Conservation (phyloP, 2,797 vertebrate species). For the Nothura maculosa region DNA sequence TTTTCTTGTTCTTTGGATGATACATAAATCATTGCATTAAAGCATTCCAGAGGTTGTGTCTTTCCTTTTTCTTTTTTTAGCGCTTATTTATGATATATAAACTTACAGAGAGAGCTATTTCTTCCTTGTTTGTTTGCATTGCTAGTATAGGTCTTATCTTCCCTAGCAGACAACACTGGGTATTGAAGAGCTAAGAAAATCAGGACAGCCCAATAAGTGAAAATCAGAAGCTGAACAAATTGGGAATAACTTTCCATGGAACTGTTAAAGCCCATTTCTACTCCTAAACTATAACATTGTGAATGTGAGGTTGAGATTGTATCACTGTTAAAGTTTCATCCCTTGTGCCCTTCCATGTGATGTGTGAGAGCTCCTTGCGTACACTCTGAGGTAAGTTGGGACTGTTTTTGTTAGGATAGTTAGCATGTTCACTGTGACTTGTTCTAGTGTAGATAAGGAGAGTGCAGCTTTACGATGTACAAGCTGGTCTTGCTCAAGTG, state of each 20-base stretch:
- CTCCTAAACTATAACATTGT: constrained; percentile 54
- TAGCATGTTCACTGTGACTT: constrained; percentile 50
- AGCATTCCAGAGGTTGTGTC: background rate
- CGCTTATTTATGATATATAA: background rate
- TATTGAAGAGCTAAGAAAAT: constrained; percentile 3
- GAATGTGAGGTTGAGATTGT: constrained; percentile 48
- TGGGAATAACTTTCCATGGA: constrained; percentile 46
- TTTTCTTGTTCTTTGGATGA: background rate
- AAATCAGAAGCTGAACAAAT: constrained; percentile 61
- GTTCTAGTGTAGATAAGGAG: constrained; percentile 57
- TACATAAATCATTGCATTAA: background rate
- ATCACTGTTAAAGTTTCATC: constrained; percentile 56
- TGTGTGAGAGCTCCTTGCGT: constrained; percentile 28
- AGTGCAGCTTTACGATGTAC: constrained; percentile 50
- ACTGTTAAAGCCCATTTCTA: constrained; percentile 51
- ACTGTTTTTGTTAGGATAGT: constrained; percentile 66
- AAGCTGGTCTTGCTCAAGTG: constrained; percentile 45
- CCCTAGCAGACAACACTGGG: constrained; percentile 27
- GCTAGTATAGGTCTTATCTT: constrained; percentile 52
- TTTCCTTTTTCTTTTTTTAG: background rate
- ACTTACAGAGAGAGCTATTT: constrained; percentile 44
- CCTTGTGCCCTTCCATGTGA: constrained; percentile 49
- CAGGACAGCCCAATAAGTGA: constrained; percentile 37
- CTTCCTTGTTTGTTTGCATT: background rate
- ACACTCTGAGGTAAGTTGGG: constrained; percentile 63